Base-by-base conservation (phyloP, 2,113 vertebrate species). In the Chaetorhynchus papuensis region DNA sequence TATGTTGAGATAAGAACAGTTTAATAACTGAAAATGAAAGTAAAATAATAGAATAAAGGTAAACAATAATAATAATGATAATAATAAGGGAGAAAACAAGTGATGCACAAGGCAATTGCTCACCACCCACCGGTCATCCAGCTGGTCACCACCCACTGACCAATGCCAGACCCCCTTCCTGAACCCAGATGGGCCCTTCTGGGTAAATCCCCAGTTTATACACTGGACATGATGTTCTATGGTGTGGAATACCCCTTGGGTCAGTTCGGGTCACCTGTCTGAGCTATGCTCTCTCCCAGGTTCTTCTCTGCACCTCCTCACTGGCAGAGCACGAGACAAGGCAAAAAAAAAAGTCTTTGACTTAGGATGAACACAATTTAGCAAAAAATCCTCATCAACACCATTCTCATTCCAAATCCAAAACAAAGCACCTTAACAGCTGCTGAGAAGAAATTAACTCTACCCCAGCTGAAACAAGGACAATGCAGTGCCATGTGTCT, bases 221-320 rank as follows among this genome's bases (percentile, higher is more conserved):
- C 4, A 35, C 44, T 42, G 52, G 60, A 31, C 31, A 42, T 10
- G 13, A 65, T 0, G 0, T 30, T 75, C 42, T 45, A 6, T 3
- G 5, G 17, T 14, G 31, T 59, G 21, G 16, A 42, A 59, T 41
- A 11, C 14, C 21, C 31, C 44, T 42, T 50, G 31, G 35, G 35
- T 21, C 35, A 85, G 31, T 42, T 42, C 0, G 0, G 35, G 23
- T n/a, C 42, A 57, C 35, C 53, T 59, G 23, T 15, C 35, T 13
- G 11, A 41, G 26, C 31, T 59, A 57, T 26, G 35, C 21, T 42
- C 26, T 35, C 61, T 66, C 52, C 35, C 31, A 35, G 26, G 11
- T 76, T 18, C 31, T 76, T 66, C 26, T 21, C 10, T 35, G 20
- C 9, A 35, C 21, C 35, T 76, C 35, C 16, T 50, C 20, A 17